Evolutionary conservation across 2,113 vertebrate genomes (phyloP), one percentile per base, ranked within the genome.

Genomic region (Xenopus borealis): DNA sequence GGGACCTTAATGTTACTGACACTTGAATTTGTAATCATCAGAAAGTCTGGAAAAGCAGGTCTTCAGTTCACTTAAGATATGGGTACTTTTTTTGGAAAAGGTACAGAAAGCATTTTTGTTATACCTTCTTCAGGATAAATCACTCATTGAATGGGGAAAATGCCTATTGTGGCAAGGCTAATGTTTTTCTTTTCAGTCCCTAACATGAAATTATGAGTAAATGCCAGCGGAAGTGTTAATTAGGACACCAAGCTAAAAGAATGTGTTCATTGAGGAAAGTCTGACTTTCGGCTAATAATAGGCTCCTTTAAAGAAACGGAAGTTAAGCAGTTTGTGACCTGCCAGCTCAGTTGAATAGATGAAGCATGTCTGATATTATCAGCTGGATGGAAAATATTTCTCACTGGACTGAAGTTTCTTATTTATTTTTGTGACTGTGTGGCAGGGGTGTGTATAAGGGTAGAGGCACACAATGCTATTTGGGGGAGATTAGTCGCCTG

Each of bases 231-330:
- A 76, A 66, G n/a, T 52, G 14, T 18, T 55, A 66, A 52, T 20
- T 45, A 8, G 23, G 53, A n/a, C n/a, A 62, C n/a, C 46, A 50
- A 69, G 12, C 66, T 53, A 44, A 66, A 27, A 62, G 30, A 69
- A 44, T 16, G 11, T 66, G 16, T 45, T 64, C 17, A 6, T 62
- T n/a, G 50, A 46, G 50, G 19, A 45, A 12, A 18, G 10, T 67
- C 13, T 27, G 46, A 20, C 30, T 53, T 50, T 50, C n/a, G 50
- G 18, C 59, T 72, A 69, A 33, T 30, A 65, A 58, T 78, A 12
- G 57, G 45, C 52, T 66, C 71, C 66, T 61, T 84, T 79, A 73
- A n/a, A 78, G 58, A 10, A 20, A 71, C 6, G 8, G 50, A 64
- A 57, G 0, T 61, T 61, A 59, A 57, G 14, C 58, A 1, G 12